Evolutionary conservation across 1,140 invertebrate genomes (phyloP).

Genomic region (Hylyphantes graminicola): DNA sequence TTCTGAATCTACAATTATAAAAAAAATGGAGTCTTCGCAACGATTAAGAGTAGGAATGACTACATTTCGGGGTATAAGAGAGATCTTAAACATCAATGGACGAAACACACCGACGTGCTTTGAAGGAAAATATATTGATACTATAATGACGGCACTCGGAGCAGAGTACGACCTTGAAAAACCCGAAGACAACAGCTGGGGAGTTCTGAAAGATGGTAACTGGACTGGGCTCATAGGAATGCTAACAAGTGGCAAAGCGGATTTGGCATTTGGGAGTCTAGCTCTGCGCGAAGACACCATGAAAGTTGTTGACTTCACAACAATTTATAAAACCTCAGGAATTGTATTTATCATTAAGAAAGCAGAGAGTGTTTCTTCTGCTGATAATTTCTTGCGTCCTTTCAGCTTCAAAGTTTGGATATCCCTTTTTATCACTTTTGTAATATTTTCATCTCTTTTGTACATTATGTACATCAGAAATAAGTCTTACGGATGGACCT

Average conservation of each 20-base stretch:
- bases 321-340: not conserved
- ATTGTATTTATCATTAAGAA: constrained; percentile 2
- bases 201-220: not conserved
- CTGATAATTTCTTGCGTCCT: not conserved
- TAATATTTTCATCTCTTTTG: not conserved
- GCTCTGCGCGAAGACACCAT: not conserved
- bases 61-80: too few relatives aligned
- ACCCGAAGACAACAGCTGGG: not conserved
- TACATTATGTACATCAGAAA: not conserved
- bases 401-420: not conserved
- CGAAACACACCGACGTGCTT: not conserved
- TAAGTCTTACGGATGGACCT: not conserved
- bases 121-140: not conserved
- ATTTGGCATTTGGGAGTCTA: not conserved
- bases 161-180: not conserved
- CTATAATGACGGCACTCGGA: not conserved
- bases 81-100: not conserved
- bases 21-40: too few relatives aligned
- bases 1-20: too few relatives aligned
- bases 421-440: not conserved
- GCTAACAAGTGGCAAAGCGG: not conserved
- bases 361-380: not conserved
- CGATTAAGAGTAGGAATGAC: too few relatives aligned
- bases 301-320: constrained; percentile 18
- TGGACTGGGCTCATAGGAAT: constrained; percentile 17